Percentiles rank a stretch among this genome's conserved stretches.
Evolutionary conservation across 2,113 vertebrate species (phyloP).

Genomic region (Nasalis larvatus): DNA sequence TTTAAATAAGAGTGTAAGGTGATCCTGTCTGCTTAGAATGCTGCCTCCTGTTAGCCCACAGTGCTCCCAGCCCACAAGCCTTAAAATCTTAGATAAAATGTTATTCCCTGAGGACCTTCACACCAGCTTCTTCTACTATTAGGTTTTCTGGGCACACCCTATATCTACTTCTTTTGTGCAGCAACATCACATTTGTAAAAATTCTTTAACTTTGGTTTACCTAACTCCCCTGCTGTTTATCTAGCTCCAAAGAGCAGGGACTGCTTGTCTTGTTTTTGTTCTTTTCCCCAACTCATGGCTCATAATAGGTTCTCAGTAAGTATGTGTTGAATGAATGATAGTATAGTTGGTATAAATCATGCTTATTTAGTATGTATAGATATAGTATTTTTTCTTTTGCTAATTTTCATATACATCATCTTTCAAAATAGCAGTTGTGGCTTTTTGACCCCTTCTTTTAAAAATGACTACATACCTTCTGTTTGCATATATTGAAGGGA

Average conservation of each 20-base stretch:
- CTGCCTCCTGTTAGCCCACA: neutral
- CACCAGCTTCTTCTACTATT: neutral
- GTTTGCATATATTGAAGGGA: neutral
- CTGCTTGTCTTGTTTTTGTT: constrained; percentile 12
- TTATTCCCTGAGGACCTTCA: neutral
- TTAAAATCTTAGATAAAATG: neutral
- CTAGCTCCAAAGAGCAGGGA: constrained; percentile 21
- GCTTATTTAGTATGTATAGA: constrained; percentile 36
- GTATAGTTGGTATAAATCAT: constrained; percentile 47
- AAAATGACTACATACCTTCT: constrained; percentile 31
- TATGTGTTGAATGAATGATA: constrained; percentile 59
- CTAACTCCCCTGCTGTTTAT: constrained; percentile 29
- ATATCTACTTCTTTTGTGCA: neutral
- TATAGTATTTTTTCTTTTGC: constrained; percentile 25
- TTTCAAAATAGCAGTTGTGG: constrained; percentile 51
- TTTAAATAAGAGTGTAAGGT: neutral
- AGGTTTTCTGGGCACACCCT: neutral
- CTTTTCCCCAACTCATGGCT: neutral
- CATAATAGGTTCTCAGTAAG: constrained; percentile 29
- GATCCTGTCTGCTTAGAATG: neutral
- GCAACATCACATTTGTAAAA: neutral
- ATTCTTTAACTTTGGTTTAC: constrained; percentile 38
- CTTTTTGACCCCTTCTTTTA: neutral
- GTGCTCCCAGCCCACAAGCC: no score
- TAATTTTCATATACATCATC: constrained; percentile 45